Percentiles rank a stretch among this genome's conserved stretches.
Evolutionary conservation across 2,888 invertebrate genomes (phyloP).

Genomic region (Malthinus seriepunctatus): DNA sequence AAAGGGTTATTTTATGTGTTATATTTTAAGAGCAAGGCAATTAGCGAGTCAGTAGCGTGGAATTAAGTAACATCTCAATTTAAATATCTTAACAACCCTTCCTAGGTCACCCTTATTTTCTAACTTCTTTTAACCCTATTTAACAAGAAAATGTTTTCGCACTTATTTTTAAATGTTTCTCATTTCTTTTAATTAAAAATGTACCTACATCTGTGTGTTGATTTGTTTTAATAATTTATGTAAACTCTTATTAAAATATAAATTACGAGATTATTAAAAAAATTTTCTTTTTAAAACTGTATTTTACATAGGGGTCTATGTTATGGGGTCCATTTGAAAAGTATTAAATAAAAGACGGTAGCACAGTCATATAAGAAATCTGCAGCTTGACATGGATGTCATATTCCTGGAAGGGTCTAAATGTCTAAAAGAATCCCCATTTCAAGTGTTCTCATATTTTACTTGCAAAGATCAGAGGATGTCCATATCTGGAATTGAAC

Average conservation of each 20-base stretch:
- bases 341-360: no score
- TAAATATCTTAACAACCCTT: conserved; percentile 52
- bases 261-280: conserved; percentile 4
- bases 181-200: conserved; percentile 51
- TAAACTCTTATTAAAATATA: conserved; percentile 23
- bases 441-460: no score
- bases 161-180: conserved; percentile 39
- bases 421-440: no score
- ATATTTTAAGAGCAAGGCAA: conserved; percentile 52
- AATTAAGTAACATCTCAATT: conserved; percentile 56
- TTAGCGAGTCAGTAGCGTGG: conserved; percentile 55
- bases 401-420: no score
- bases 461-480: no score
- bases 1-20: conserved; percentile 51
- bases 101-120: conserved; percentile 36
- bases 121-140: conserved; percentile 32
- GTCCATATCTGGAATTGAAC: no score
- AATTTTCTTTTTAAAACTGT: no score
- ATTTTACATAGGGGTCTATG: no score
- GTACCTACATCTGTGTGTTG: conserved; percentile 46
- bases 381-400: no score
- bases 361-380: no score
- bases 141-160: conserved; percentile 31
- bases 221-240: conserved; percentile 37
- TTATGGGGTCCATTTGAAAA: no score